These are phyloP conservation scores for Aspidapion aeneum DNA, from an alignment of 2,888 invertebrate species.

Conservation along the genomic window DNA sequence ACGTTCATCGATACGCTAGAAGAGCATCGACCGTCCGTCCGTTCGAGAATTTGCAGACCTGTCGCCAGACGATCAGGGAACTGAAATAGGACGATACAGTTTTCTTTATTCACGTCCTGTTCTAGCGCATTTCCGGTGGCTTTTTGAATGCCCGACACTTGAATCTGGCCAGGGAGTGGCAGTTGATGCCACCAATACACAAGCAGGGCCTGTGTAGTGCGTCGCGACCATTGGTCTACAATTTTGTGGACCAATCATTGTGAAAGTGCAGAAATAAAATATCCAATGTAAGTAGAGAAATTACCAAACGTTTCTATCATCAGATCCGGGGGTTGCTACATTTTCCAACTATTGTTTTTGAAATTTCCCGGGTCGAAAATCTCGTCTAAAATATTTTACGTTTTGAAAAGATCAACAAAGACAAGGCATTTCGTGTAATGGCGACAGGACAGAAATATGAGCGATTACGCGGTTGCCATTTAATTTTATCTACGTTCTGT, in stretches of 20 bases:
- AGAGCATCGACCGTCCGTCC: constrained; percentile 44
- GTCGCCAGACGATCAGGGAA: background rate
- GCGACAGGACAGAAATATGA: background rate
- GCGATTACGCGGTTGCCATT: background rate
- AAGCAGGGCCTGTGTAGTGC: constrained; percentile 62
- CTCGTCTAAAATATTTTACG: background rate
- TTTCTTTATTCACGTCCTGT: background rate
- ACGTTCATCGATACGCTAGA: constrained; percentile 42
- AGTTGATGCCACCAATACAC: constrained; percentile 69
- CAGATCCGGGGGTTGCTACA: constrained; percentile 39
- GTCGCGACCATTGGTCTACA: constrained; percentile 81
- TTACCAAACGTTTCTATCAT: constrained; percentile 54
- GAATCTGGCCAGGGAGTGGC: constrained; percentile 57
- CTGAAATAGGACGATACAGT: background rate
- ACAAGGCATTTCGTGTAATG: background rate
- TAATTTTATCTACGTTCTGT: background rate
- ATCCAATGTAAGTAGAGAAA: constrained; percentile 73
- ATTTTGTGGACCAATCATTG: constrained; percentile 86
- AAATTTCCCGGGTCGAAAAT: background rate
- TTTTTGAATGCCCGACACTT: background rate
- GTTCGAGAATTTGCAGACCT: background rate
- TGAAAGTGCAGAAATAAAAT: constrained; percentile 70
- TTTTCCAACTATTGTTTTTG: background rate
- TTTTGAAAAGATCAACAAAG: background rate
- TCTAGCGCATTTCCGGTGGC: background rate